Base-by-base conservation (phyloP, 2,113 vertebrate genomes). In the Ceyx cyanopectus region DNA sequence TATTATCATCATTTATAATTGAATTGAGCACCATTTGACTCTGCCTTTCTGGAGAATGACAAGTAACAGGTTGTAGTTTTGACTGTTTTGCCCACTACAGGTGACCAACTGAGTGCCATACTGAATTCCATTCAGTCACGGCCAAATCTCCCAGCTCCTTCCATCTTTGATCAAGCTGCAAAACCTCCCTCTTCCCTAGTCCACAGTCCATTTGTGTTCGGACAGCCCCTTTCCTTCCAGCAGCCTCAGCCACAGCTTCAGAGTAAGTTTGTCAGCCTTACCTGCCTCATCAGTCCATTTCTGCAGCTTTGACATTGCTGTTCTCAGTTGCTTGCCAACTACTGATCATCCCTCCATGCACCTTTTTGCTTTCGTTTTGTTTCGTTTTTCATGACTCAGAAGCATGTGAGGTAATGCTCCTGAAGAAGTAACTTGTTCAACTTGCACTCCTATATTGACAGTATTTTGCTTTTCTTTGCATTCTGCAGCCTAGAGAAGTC, bases 161-260 rank as follows among this genome's bases (percentile, higher is more conserved):
- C 99, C 98, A 98, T 99, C 98, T 99, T 99, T 99, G 99, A 99
- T 98, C 99, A 99, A 99, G 99, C 99, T 98, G 98, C 99, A 98
- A 99, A 99, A 98, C 97, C 98, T 98, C 98, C 98, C 98, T 98
- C 98, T 98, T 99, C 99, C 99, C 99, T 99, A 99, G 98, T 99
- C 98, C 99, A 99, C 98, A 99, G 99, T 97, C 99, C 99, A 99
- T 99, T 99, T 99, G 99, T 99, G 99, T 99, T 99, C 98, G 99
- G 99, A 99, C 99, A 99, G 93, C 98, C 99, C 99, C 99, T 99
- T 98, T 98, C 99, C 97, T 98, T 98, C 99, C 99, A 99, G 99
- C 98, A 99, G 98, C 99, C 98, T 99, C 99, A 99, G 98, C 98
- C 98, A 97, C 98, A 98, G 99, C 99, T 99, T 99, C 99, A 98